A percentile compares a stretch with the other conserved stretches of the same genome.
Conservation (phyloP, 2,888 invertebrate species). For the Sisyra nigra region DNA sequence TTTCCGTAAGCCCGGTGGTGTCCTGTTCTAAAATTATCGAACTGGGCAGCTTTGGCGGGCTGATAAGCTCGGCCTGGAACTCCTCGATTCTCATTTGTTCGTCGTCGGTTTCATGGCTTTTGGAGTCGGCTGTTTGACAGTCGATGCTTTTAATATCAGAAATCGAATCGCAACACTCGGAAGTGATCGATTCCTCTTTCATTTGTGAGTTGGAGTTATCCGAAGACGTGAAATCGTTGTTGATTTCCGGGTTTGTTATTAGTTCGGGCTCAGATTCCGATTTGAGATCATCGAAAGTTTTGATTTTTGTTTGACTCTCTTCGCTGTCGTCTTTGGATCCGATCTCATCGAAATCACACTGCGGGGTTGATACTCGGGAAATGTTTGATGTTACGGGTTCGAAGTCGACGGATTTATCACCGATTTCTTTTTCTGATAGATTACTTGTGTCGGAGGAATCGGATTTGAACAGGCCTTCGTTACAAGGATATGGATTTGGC, state of each 20-base stretch:
- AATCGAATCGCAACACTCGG: too few relatives aligned
- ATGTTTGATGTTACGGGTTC: background rate
- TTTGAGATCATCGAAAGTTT: background rate
- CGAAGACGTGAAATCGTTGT: too few relatives aligned
- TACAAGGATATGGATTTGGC: constrained; percentile 3
- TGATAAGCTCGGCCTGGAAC: constrained; percentile 8
- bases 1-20: constrained; percentile 25
- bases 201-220: background rate
- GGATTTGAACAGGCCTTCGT: constrained; percentile 1
- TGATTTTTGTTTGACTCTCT: too few relatives aligned
- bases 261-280: background rate
- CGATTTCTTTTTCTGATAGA: constrained; percentile 1
- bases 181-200: background rate
- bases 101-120: constrained; percentile 1
- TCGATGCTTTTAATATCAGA: too few relatives aligned
- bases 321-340: too few relatives aligned
- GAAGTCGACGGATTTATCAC: background rate
- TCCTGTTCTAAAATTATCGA: constrained; percentile 26
- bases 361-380: too few relatives aligned
- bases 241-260: too few relatives aligned
- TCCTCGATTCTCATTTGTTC: constrained; percentile 7
- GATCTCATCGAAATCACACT: too few relatives aligned
- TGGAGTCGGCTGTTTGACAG: background rate
- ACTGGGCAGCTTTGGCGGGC: constrained; percentile 20
- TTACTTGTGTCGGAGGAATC: background rate